Evolutionary conservation across 2,888 invertebrate species (phyloP), one percentile per base, ranked within the genome.

Genomic region (Patella ulyssiponensis): DNA sequence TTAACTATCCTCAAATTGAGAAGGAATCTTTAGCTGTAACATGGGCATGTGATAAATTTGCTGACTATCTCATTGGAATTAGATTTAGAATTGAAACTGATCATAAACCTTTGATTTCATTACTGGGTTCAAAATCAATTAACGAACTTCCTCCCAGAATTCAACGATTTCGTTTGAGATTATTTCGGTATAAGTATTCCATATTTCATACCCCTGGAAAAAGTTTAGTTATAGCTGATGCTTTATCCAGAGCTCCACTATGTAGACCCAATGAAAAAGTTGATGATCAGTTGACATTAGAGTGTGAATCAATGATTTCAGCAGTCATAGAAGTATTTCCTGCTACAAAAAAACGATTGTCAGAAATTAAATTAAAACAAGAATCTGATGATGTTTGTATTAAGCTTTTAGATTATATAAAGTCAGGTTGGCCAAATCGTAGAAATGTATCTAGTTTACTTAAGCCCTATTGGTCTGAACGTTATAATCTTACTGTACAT

Each of bases 161-260:
- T 53, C 78, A 78, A 52, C 56, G 80, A 27, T 75, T 80, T 53
- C n/a, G 71, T 52, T 70, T 81, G 71, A 15, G 75, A 7, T 69
- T 79, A 53, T 76, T 77, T 73, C 51, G 81, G 69, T 81, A 76
- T 71, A n/a, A 33, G 20, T 80, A 73, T 56, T 58, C 27, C 2
- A 75, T 80, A 14, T 15, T 17, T 9, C 73, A 75, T 58, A 75
- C 78, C n/a, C 73, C 75, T 3, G 78, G 78, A 14, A 80, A 78
- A 52, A 15, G 58, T n/a, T 17, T 81, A 44, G 20, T 74, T 23
- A 77, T 78, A 70, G 77, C 81, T 51, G 81, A 82, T 20, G 58
- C 58, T 58, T 17, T 58, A 58, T n/a, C n/a, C 3, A 14, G 1
- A 58, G 58, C 58, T n/a, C 58, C 58, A 17, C 11, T 58, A 58